phyloP scores from a whole-genome alignment of 2,888 invertebrate genomes.

The Plebejus melissa region DNA sequence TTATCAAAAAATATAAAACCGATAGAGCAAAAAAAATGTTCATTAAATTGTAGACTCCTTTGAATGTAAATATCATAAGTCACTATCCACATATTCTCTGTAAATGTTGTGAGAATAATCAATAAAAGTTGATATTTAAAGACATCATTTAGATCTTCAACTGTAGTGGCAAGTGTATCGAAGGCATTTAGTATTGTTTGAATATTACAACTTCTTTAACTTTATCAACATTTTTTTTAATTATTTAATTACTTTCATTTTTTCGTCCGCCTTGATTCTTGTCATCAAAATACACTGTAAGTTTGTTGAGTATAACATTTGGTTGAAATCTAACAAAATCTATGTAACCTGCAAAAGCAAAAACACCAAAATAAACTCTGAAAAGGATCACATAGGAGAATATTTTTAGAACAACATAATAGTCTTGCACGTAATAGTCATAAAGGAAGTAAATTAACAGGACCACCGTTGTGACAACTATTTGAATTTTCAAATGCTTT shows the following conservation, averaged over 20 bases:
- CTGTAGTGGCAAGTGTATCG: neutral
- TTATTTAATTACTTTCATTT: no score
- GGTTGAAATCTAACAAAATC: neutral
- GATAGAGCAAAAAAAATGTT: neutral
- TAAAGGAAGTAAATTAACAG: neutral
- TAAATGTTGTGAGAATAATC: constrained; percentile 1
- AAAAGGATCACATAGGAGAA: neutral
- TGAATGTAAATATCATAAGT: neutral
- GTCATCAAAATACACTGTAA: neutral
- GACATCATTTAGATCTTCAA: neutral
- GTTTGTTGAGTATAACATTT: neutral
- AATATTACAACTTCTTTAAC: neutral
- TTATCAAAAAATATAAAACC: neutral
- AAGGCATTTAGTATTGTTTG: neutral
- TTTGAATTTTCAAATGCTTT: neutral
- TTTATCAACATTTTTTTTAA: neutral
- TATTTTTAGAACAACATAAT: neutral
- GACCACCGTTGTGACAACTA: neutral
- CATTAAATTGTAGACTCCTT: neutral
- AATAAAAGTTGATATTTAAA: neutral
- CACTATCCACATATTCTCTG: neutral
- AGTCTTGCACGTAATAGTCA: neutral
- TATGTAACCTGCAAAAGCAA: neutral
- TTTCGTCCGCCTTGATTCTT: neutral
- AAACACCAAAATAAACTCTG: neutral